Percentiles rank a stretch among this genome's conserved stretches.
phyloP scores from a whole-genome alignment of 64 coral and sea anemone genomes.

The Actinia equina region DNA sequence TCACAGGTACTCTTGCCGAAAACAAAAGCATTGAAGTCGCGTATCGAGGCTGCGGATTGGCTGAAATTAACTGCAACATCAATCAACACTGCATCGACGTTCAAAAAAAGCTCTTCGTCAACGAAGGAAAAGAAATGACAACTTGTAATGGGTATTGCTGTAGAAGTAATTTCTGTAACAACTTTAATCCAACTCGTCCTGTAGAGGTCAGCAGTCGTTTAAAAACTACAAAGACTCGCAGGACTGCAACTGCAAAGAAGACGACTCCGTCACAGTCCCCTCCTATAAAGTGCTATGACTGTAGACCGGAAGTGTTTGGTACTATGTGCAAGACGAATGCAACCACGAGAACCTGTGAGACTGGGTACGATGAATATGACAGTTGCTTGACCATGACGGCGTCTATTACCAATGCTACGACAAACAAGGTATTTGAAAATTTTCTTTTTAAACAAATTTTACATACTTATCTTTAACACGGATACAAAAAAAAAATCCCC shows the following conservation, averaged over 20 bases:
- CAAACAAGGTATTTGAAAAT: neutral
- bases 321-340: neutral
- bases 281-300: conserved; percentile 7
- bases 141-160: conserved; percentile 12
- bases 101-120: conserved; percentile 1
- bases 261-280: neutral
- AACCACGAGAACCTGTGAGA: neutral
- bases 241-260: neutral
- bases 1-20: neutral
- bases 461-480: no score
- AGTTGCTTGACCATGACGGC: conserved; percentile 15
- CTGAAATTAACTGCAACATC: neutral
- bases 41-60: conserved; percentile 5
- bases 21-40: neutral
- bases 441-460: neutral
- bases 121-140: neutral
- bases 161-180: neutral
- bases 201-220: neutral
- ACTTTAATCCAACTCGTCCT: conserved; percentile 12
- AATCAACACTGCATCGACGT: neutral
- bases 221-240: neutral
- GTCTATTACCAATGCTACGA: neutral
- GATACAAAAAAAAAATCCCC: no score
- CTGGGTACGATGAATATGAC: neutral
- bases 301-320: neutral